phyloP scores from a whole-genome alignment of 1,140 invertebrate genomes.

The Homarus americanus region DNA sequence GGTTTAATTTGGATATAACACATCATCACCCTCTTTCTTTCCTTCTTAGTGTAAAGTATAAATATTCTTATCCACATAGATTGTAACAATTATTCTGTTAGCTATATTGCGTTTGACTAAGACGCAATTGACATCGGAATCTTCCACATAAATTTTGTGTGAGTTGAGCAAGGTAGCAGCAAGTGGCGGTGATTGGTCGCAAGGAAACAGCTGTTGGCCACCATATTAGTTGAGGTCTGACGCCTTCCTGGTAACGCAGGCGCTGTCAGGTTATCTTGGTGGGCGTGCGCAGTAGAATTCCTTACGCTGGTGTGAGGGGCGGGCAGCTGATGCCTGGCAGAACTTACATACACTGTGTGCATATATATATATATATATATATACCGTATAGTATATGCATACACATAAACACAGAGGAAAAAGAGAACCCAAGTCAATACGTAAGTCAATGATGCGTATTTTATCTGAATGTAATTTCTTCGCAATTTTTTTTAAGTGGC shows the following conservation, averaged over 20 bases:
- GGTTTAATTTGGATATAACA: neutral
- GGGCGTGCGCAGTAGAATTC: neutral
- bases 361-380: neutral
- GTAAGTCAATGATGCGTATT: no score
- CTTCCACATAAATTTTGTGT: neutral
- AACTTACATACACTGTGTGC: neutral
- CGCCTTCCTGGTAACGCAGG: neutral
- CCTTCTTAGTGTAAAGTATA: neutral
- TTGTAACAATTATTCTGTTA: neutral
- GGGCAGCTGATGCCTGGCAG: no score
- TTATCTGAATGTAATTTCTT: no score
- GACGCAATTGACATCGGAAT: neutral
- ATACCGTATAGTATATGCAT: neutral
- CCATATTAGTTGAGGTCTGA: constrained; percentile 17
- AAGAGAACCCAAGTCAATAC: no score
- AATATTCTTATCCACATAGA: neutral
- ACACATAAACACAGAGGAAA: neutral
- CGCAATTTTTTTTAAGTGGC: no score
- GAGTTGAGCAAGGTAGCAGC: neutral
- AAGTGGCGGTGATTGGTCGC: constrained; percentile 19
- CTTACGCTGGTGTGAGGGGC: no score
- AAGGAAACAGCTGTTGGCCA: constrained; percentile 23
- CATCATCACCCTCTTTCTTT: neutral
- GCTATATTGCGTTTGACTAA: neutral
- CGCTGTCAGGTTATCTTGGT: neutral